Evolutionary conservation across 1,140 invertebrate genomes (phyloP).

Genomic region (Drosophila mauritiana): DNA sequence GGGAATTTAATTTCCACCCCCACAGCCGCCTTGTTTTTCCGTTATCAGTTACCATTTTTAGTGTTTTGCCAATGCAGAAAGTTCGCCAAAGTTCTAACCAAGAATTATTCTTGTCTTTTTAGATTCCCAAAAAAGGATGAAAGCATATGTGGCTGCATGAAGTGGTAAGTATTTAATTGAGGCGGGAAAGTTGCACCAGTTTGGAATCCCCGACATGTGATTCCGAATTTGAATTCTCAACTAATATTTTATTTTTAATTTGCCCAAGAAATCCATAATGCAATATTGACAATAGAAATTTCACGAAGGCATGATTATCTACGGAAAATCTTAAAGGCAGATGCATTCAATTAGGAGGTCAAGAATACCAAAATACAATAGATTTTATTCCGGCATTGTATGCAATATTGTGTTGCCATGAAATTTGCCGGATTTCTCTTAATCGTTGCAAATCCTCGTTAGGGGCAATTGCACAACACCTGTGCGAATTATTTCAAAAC

Average conservation of each 20-base stretch:
- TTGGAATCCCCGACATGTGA: background rate
- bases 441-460: background rate
- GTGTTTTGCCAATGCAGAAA: constrained; percentile 18
- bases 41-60: constrained; percentile 62
- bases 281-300: background rate
- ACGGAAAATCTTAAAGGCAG: too few relatives aligned
- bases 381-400: background rate
- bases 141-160: constrained; percentile 8
- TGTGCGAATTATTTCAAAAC: constrained; percentile 2
- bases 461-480: constrained; percentile 11
- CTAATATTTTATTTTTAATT: too few relatives aligned
- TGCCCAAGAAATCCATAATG: too few relatives aligned
- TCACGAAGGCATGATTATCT: background rate
- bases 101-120: constrained; percentile 27
- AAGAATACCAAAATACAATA: background rate
- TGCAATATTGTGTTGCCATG: background rate
- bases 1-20: constrained; percentile 51
- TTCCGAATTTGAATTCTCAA: background rate
- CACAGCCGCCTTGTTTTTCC: constrained; percentile 10
- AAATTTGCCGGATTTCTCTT: background rate
- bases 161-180: constrained; percentile 27
- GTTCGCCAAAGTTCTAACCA: constrained; percentile 21
- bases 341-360: background rate
- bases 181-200: background rate
- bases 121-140: constrained; percentile 12